A percentile compares a stretch with the other conserved stretches of the same genome.
Evolutionary conservation across 2,113 vertebrate genomes (phyloP).

Genomic region (Rhabdomys dilectus): DNA sequence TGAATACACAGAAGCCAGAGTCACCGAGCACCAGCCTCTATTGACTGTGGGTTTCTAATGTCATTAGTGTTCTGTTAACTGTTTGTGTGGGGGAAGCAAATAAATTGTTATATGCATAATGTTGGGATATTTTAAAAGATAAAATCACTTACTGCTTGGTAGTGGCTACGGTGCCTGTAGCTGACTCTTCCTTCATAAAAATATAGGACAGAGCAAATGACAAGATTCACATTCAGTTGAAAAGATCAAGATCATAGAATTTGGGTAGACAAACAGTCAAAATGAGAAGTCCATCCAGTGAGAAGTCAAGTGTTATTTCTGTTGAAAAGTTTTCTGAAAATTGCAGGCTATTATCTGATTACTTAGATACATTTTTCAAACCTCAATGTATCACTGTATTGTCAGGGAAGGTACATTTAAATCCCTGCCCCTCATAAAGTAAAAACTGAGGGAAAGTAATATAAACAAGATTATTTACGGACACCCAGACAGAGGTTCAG

Average conservation of each 20-base stretch:
- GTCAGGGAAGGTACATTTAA: not conserved
- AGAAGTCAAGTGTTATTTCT: slow-evolving; percentile 26
- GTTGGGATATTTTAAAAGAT: slow-evolving; percentile 80
- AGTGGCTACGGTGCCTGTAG: slow-evolving; percentile 32
- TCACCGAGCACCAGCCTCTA: slow-evolving; percentile 86
- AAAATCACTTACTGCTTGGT: slow-evolving; percentile 64
- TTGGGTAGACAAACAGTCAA: slow-evolving; percentile 8
- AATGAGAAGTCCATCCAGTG: not conserved
- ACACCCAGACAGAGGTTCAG: not conserved
- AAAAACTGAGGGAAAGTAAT: not conserved
- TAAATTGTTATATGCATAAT: slow-evolving; percentile 76
- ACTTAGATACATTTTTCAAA: slow-evolving; percentile 31
- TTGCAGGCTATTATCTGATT: not conserved
- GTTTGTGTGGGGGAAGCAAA: slow-evolving; percentile 82
- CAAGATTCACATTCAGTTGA: slow-evolving; percentile 59
- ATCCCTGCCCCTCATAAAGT: not conserved
- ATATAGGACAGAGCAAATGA: not conserved
- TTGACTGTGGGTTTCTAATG: slow-evolving; percentile 87
- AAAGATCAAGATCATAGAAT: slow-evolving; percentile 51
- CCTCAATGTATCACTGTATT: not conserved
- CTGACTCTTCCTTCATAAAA: not conserved
- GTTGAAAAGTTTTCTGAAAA: slow-evolving; percentile 46
- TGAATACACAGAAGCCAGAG: slow-evolving; percentile 86
- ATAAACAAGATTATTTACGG: not conserved
- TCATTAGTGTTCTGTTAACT: slow-evolving; percentile 81